Base-by-base conservation (phyloP, 2,888 invertebrate species). In the Dolichomitus sp. region DNA sequence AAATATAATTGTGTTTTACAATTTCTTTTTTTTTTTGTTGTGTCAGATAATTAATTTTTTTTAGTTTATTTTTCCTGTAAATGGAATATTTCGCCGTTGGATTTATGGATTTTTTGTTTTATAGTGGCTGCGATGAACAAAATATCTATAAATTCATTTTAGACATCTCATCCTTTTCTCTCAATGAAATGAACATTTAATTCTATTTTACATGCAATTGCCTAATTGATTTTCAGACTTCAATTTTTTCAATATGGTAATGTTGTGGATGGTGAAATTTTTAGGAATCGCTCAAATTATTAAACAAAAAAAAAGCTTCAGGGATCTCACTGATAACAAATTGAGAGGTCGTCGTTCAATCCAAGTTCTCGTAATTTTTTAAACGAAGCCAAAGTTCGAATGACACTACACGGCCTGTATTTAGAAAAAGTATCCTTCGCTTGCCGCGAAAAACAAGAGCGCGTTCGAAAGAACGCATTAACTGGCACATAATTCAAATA, bases 301-400 rank as follows among this genome's bases (percentile, higher is more conserved):
- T 9, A n/a, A n/a, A n/a, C 6, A 2, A 2, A 19, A 19, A 42
- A 76, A 66, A 17, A 66, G 50, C 45, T 76, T 79, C 14, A 72
- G 66, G 66, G 33, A 66, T 52, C 75, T 83, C 66, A 70, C 72
- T 66, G 66, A 75, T 72, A 37, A 45, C 57, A 70, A 42, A 37
- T 14, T 68, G 54, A 73, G 72, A 76, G 48, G 42, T 76, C 75
- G 74, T 74, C 74, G 63, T 78, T 66, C 33, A 40, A 52, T 69
- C 40, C 17, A 23, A 19, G 19, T 19, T 52, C 27, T 57, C 23
- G 27, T 66, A 52, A 27, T 57, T 57, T 14, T 14, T 19, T 45
- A 30, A 54, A 27, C 12, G 27, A 50, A 33, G 59, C 50, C 33
- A 30, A 65, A 37, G 52, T 57, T 57, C 54, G 27, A 61, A 68